Evolutionary conservation across 2,888 invertebrate species (phyloP).

Genomic region (Nomada fucata): DNA sequence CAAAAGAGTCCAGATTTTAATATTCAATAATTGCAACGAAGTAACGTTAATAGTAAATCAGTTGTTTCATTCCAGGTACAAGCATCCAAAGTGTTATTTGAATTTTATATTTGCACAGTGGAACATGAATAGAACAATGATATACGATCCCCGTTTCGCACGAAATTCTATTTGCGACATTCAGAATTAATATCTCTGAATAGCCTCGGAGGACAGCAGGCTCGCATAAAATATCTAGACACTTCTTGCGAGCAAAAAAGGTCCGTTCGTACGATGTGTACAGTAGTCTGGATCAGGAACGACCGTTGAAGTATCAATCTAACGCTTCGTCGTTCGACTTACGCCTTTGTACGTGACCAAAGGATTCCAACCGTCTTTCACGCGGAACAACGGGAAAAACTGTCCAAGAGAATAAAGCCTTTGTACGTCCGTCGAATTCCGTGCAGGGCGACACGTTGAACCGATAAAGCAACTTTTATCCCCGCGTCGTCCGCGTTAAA

Average conservation of each 20-base stretch:
- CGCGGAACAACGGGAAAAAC: not conserved
- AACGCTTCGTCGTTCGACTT: too few species aligned
- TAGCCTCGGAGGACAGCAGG: too few species aligned
- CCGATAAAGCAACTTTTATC: not conserved
- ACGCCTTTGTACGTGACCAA: not conserved
- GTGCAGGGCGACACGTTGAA: not conserved
- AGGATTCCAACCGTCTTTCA: not conserved
- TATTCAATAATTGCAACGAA: not conserved
- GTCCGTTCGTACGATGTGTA: not conserved
- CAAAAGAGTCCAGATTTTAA: too few species aligned
- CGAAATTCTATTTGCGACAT: too few species aligned
- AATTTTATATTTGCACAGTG: too few species aligned
- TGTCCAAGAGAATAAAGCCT: not conserved
- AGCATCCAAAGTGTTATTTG: too few species aligned
- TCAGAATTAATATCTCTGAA: too few species aligned
- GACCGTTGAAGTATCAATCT: too few species aligned
- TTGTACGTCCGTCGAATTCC: not conserved
- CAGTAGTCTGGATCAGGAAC: too few species aligned
- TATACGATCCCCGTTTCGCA: too few species aligned
- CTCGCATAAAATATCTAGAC: not conserved
- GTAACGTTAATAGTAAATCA: not conserved
- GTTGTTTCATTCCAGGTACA: too few species aligned
- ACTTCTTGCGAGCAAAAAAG: not conserved
- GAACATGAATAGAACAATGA: too few species aligned
- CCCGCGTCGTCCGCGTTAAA: not conserved